These are phyloP conservation scores for Anoura caudifer DNA, from an alignment of 2,113 vertebrate genomes.

Conservation along the genomic window DNA sequence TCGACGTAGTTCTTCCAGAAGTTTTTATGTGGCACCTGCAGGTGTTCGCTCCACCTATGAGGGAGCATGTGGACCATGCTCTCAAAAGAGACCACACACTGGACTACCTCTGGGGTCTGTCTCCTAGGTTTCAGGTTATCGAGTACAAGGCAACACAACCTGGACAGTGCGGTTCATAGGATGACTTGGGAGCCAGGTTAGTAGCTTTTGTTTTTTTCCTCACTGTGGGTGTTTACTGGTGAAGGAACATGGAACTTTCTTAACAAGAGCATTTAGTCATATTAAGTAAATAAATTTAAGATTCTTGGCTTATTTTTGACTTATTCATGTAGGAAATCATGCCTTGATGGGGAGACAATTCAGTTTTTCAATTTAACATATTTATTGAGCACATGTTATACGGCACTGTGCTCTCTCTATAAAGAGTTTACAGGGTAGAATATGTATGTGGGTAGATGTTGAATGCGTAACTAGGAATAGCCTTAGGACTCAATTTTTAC, in stretches of 20 bases:
- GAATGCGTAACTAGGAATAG: neutral
- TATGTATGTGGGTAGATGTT: neutral
- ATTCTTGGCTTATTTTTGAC: neutral
- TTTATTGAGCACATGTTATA: neutral
- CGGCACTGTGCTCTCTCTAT: neutral
- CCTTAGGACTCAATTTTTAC: neutral
- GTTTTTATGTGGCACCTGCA: neutral
- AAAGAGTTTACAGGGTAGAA: neutral
- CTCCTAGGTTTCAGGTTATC: neutral
- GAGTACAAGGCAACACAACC: neutral
- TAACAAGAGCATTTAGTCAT: neutral
- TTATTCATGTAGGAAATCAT: neutral
- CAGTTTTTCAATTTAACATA: neutral
- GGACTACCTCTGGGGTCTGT: neutral
- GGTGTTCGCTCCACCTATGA: neutral
- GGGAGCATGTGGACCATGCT: neutral
- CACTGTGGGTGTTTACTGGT: neutral
- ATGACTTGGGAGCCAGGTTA: slow-evolving; percentile 49
- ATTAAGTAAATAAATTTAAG: neutral
- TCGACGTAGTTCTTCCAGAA: neutral
- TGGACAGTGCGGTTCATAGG: neutral
- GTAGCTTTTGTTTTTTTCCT: neutral
- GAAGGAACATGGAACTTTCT: neutral
- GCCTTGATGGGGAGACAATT: neutral
- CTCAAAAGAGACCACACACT: neutral